phyloP scores from a whole-genome alignment of 1,140 invertebrate genomes.

The Drosophila repletoides region DNA sequence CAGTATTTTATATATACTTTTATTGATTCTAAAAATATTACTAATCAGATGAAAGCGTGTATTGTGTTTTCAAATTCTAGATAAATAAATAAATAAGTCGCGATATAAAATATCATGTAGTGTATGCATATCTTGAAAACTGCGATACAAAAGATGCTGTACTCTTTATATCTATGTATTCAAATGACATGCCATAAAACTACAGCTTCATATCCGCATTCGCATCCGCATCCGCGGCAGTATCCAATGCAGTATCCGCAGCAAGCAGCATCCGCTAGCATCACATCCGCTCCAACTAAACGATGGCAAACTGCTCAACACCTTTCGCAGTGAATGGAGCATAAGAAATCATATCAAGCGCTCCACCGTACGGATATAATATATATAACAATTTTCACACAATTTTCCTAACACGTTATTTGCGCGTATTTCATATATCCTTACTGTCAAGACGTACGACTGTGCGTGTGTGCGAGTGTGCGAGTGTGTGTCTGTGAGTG shows the following conservation, averaged over 20 bases:
- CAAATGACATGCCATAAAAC: conserved; percentile 29
- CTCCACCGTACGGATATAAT: conserved; percentile 70
- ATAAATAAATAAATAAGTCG: too few species aligned
- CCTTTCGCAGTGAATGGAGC: conserved; percentile 71
- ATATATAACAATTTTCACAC: conserved; percentile 80
- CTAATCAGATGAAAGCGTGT: too few species aligned
- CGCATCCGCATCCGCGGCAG: not conserved
- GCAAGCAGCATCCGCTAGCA: conserved; percentile 1
- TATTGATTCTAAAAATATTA: too few species aligned
- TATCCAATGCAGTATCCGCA: not conserved
- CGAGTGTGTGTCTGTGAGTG: conserved; percentile 38
- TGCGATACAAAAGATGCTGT: not conserved
- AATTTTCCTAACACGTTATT: conserved; percentile 79
- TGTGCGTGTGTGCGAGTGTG: conserved; percentile 12
- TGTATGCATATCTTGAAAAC: not conserved
- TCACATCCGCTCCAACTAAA: conserved; percentile 27
- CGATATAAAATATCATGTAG: too few species aligned
- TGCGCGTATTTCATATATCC: conserved; percentile 78
- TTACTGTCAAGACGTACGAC: conserved; percentile 49
- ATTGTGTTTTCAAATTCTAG: too few species aligned
- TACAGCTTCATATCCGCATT: conserved; percentile 11
- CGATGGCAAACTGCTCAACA: conserved; percentile 58
- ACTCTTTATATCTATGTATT: conserved; percentile 2
- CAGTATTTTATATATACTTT: too few species aligned
- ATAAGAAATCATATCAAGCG: conserved; percentile 77